Conservation (phyloP, 2,888 invertebrate species). For the Orchesellides sinensis region DNA sequence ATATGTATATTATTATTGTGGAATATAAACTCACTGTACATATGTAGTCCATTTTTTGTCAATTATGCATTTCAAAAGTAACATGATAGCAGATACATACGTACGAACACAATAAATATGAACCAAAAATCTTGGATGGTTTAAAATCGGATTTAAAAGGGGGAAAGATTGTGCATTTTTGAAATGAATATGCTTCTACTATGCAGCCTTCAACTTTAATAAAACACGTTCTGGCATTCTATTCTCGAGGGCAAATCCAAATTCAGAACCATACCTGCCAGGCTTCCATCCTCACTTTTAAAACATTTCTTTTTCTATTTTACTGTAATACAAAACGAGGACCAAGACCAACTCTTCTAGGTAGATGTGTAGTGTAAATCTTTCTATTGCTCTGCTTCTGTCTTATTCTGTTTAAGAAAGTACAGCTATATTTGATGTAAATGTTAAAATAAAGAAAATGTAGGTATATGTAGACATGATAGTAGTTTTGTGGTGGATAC, state of each 20-base stretch:
- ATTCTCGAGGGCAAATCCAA: conserved; percentile 54
- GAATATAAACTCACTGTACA: no score
- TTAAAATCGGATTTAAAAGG: no score
- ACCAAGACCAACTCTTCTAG: no score
- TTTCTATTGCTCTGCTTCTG: neutral
- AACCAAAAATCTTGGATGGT: no score
- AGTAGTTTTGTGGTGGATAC: no score
- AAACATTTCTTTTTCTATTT: neutral
- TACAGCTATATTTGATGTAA: conserved; percentile 49
- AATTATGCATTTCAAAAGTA: no score
- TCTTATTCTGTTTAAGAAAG: conserved; percentile 26
- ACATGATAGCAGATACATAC: no score
- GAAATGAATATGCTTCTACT: neutral
- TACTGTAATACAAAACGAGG: neutral
- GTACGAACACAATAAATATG: no score
- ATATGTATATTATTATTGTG: no score
- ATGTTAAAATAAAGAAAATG: conserved; percentile 39
- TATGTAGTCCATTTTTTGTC: no score
- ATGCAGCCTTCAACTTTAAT: neutral
- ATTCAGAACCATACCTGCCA: conserved; percentile 53
- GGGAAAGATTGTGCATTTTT: neutral
- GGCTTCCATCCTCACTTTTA: neutral
- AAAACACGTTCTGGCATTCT: conserved; percentile 45
- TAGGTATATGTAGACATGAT: neutral
- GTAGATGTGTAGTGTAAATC: neutral